Base-by-base conservation (phyloP, 2,888 invertebrate species). In the Antheraea yamamai region DNA sequence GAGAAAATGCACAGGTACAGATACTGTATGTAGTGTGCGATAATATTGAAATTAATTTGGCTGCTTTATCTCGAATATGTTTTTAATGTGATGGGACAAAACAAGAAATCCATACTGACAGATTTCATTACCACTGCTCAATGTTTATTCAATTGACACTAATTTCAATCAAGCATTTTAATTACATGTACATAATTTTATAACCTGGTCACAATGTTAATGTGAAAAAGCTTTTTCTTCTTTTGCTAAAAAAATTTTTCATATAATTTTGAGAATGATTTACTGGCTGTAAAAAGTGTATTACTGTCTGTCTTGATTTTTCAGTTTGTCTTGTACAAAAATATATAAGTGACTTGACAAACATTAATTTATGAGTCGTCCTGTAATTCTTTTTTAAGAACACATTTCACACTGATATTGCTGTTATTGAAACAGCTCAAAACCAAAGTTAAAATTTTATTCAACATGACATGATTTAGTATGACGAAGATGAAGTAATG, bases 31-130 rank as follows among this genome's bases (percentile, higher is more conserved):
- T 20, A n/a, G 10, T 70, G 39, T n/a, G 8, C 39, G 39, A 39
- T 35, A 70, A 70, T 20, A 39, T 39, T 39, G 39, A 20, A 70
- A 20, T 39, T 39, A 70, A 70, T 61, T 73, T 73, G 61, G 73
- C 73, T 30, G 26, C 61, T 35, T 55, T 73, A 58, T 26, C 61
- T 61, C 20, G 64, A 73, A 73, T 61, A 73, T 73, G 73, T 73
- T 73, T 73, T 73, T 73, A 39, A 73, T 73, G 14, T 35, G 35
- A 39, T 70, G 39, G 39, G 18, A 70, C 18, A 20, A 70, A 39
- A 70, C 3, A 39, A n/a, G 20, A 70, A 39, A 39, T 70, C n/a
- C n/a, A 39, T 70, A 39, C 7, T 70, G 70, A 70, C 70, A 20
- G 70, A 39, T 26, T 70, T 70, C 39, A 70, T 39, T 70, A 70